Percentiles rank a stretch among this genome's conserved stretches.
phyloP scores from a whole-genome alignment of 2,797 vertebrate species.

The Cephalopachus bancanus region DNA sequence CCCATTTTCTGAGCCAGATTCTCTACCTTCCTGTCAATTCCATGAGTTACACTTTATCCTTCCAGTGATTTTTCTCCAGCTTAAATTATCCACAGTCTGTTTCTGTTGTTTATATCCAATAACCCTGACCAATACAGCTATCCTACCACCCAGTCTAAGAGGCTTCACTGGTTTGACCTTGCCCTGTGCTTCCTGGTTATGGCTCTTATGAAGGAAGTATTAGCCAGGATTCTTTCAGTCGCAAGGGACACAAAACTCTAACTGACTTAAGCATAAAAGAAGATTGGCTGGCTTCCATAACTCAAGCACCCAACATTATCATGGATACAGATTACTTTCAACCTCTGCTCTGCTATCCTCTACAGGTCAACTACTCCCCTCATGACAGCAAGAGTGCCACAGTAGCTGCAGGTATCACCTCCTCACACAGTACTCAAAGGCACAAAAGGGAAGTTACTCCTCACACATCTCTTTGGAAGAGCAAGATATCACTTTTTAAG shows the following conservation, averaged over 20 bases:
- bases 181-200: neutral
- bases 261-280: neutral
- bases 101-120: neutral
- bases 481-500: neutral
- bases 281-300: neutral
- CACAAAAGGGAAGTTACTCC: neutral
- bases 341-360: neutral
- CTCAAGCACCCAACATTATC: neutral
- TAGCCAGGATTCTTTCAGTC: neutral
- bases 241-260: neutral
- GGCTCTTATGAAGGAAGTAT: neutral
- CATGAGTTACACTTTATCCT: neutral
- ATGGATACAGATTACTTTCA: neutral
- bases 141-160: neutral
- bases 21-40: neutral
- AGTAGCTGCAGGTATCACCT: neutral
- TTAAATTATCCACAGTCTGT: neutral
- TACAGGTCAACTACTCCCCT: neutral
- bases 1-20: neutral
- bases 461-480: neutral
- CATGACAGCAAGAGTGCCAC: neutral
- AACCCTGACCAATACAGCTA: neutral
- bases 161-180: neutral
- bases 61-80: neutral
- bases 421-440: neutral